These are phyloP conservation scores for Okapia johnstoni DNA, from an alignment of 2,113 vertebrate species.

Conservation along the genomic window DNA sequence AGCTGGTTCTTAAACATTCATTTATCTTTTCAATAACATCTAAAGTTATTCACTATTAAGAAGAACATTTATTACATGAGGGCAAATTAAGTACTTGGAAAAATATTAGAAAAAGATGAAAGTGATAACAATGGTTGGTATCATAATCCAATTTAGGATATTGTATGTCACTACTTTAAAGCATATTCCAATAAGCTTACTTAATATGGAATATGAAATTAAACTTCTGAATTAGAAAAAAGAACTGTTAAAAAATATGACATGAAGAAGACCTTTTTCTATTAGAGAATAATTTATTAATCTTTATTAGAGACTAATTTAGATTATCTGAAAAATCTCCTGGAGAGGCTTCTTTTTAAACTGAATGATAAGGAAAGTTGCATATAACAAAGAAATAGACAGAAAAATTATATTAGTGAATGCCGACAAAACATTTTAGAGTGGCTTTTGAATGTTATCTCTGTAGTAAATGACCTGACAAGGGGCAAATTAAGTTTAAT, in stretches of 20 bases:
- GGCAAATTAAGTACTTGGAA: neutral
- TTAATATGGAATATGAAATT: neutral
- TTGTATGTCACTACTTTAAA: neutral
- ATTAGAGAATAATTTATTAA: constrained; percentile 9
- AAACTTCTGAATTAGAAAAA: constrained; percentile 24
- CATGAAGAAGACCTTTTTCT: neutral
- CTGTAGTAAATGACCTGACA: constrained; percentile 67
- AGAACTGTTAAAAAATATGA: neutral
- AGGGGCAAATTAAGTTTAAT: constrained; percentile 75
- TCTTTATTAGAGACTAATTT: neutral
- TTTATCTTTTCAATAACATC: neutral
- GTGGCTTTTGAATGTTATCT: constrained; percentile 22
- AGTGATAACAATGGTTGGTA: neutral
- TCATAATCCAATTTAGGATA: neutral
- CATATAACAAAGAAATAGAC: constrained; percentile 46
- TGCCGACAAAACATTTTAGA: constrained; percentile 47
- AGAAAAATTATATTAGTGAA: constrained; percentile 40
- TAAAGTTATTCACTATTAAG: neutral
- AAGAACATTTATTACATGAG: neutral
- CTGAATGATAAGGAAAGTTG: neutral
- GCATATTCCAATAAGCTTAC: neutral
- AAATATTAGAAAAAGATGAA: neutral
- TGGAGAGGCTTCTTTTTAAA: neutral
- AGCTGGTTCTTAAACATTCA: neutral
- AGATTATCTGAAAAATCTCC: constrained; percentile 6